Evolutionary conservation across 1,140 invertebrate species (phyloP).

Genomic region (Limonius californicus): DNA sequence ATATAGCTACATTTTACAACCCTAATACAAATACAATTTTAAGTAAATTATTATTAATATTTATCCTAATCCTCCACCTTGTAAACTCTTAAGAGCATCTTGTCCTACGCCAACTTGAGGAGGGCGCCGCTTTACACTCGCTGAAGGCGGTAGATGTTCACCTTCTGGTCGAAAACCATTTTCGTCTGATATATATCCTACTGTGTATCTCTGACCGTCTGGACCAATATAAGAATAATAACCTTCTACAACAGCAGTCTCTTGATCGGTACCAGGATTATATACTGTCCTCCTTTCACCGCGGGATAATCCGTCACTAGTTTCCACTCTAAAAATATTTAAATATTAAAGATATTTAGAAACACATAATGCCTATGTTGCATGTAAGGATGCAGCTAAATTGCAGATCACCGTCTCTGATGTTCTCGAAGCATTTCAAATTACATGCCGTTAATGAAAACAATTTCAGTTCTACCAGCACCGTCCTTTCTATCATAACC

Average conservation of each 20-base stretch:
- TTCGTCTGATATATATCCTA: constrained; percentile 62
- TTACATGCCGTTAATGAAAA: too few relatives aligned
- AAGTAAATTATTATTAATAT: too few relatives aligned
- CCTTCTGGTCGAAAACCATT: constrained; percentile 60
- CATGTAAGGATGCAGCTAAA: too few relatives aligned
- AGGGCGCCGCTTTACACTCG: constrained; percentile 16
- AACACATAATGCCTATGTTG: too few relatives aligned
- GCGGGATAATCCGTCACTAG: constrained; percentile 4
- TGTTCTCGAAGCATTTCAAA: too few relatives aligned
- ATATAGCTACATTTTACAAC: too few relatives aligned
- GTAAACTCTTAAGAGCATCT: constrained; percentile 2
- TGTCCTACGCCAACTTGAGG: constrained; percentile 15
- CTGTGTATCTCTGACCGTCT: constrained; percentile 54
- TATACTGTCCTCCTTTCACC: constrained; percentile 1
- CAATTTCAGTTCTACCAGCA: too few relatives aligned
- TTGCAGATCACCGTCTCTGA: too few relatives aligned
- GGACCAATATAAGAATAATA: constrained; percentile 57
- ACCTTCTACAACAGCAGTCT: constrained; percentile 38
- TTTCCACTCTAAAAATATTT: too few relatives aligned
- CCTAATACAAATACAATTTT: too few relatives aligned
- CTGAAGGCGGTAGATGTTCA: constrained; percentile 51
- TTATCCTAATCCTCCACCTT: constrained; percentile 6
- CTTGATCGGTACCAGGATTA: constrained; percentile 19
- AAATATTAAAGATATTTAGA: too few relatives aligned
- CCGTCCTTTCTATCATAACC: too few relatives aligned